Evolutionary conservation across 1,140 invertebrate species (phyloP), one percentile per base, ranked within the genome.

Genomic region (Drosophila pseudoobscura): DNA sequence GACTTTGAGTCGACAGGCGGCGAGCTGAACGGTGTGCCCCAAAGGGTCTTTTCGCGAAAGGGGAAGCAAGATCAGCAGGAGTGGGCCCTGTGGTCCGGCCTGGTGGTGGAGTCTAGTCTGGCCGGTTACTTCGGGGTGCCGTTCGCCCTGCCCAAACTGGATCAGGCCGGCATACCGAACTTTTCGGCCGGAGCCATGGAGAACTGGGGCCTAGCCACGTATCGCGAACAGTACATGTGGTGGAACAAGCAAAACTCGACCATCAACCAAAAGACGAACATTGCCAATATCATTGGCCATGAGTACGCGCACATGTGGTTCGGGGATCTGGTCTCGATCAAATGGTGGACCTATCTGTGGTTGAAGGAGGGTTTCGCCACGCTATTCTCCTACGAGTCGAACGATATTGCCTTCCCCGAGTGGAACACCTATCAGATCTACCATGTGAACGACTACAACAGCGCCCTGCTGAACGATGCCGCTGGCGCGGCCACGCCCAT

Each of bases 301-400:
- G 94, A 95, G 85, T 93, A 94, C 43, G 92, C 93, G 17, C 95
- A 95, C 82, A 93, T 94, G 91, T 96, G 95, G 95, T 95, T 95
- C 77, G 95, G 95, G 2, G 94, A 96, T 79, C 92, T 95, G 72
- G 94, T 96, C 0, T 94, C 93, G 1, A 91, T 93, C 0, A 62
- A 91, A 39, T 94, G 93, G 95, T 96, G 95, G 92, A 89, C 88
- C 69, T 94, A 93, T 90, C 66, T 90, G 5, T 94, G 93, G 92
- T 74, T 93, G 3, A 93, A 93, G 58, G 93, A 94, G 66, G 93
- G 93, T 0, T 92, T 93, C 39, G 92, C 93, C 20, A 91, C 89
- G 1, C 92, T 93, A 49, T 92, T 93, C 59, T 89, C 87, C 6
- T 90, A 90, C 65, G 92, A 91, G 47, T 92, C 90, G 5, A 92